phyloP scores from a whole-genome alignment of 2,797 vertebrate genomes.

The Vultur gryphus region DNA sequence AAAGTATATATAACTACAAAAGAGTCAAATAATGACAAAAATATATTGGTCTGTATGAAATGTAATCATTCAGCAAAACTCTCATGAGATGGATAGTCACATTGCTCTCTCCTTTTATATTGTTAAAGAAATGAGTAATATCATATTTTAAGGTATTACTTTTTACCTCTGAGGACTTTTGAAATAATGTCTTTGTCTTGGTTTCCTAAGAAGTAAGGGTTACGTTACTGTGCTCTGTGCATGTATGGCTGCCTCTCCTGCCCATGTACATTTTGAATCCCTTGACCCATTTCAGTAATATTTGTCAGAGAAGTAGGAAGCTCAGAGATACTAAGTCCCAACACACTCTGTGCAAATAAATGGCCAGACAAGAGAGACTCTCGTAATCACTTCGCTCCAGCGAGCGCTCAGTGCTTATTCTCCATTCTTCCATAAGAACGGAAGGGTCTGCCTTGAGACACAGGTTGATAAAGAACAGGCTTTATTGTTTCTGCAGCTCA shows the following conservation, averaged over 20 bases:
- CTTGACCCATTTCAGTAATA: background rate
- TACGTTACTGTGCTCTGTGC: too few species aligned
- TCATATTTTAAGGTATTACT: background rate
- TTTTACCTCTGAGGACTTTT: background rate
- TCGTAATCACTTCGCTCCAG: rapidly evolving
- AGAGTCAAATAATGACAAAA: background rate
- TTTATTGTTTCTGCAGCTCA: background rate
- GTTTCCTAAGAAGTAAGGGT: background rate
- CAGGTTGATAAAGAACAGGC: background rate
- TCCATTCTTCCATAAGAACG: background rate
- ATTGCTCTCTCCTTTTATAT: background rate
- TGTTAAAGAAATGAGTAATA: background rate
- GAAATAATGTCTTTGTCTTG: background rate
- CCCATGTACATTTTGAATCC: rapidly evolving
- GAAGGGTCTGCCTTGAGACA: background rate
- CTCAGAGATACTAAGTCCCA: background rate
- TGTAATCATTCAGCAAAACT: background rate
- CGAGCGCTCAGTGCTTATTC: background rate
- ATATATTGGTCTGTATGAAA: background rate
- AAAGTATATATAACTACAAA: background rate
- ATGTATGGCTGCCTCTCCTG: background rate
- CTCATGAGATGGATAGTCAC: background rate
- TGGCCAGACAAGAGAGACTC: background rate
- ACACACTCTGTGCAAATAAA: background rate
- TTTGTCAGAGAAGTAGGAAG: background rate